Evolutionary conservation across 2,888 invertebrate genomes (phyloP).

Genomic region (Pinctada fucata): DNA sequence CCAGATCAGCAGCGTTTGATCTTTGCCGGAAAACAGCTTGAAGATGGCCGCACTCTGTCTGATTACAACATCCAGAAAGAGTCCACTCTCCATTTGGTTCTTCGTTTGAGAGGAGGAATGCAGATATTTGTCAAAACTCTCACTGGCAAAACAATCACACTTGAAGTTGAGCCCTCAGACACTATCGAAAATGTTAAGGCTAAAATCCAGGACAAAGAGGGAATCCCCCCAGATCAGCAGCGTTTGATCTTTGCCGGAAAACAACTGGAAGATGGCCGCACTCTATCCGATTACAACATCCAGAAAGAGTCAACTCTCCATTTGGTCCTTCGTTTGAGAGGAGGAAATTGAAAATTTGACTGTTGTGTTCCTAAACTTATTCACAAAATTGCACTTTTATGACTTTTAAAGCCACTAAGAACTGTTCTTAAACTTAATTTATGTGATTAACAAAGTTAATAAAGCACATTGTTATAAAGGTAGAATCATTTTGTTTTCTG

Average conservation of each 20-base stretch:
- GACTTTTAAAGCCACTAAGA: no score
- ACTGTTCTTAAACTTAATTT: no score
- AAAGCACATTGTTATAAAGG: neutral
- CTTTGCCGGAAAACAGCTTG: conserved; percentile 95
- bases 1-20: conserved; percentile 72
- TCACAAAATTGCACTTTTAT: no score
- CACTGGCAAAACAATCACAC: conserved; percentile 56
- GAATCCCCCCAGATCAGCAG: conserved; percentile 85
- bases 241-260: conserved; percentile 95
- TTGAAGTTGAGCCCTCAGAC: conserved; percentile 87
- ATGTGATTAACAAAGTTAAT: no score
- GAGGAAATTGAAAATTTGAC: conserved; percentile 79
- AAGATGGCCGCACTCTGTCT: conserved; percentile 93
- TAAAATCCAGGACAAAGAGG: conserved; percentile 80
- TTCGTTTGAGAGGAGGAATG: conserved; percentile 87
- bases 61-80: conserved; percentile 97
- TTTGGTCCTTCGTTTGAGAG: conserved; percentile 89
- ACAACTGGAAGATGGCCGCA: conserved; percentile 95
- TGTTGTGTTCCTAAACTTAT: neutral
- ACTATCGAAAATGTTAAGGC: conserved; percentile 95
- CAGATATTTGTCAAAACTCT: conserved; percentile 73
- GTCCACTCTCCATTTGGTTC: conserved; percentile 92
- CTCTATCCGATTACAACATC: conserved; percentile 95
- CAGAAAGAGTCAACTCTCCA: conserved; percentile 97
- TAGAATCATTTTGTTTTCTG: no score